phyloP scores from a whole-genome alignment of 1,140 invertebrate species.

The Cotesia vestalis region DNA sequence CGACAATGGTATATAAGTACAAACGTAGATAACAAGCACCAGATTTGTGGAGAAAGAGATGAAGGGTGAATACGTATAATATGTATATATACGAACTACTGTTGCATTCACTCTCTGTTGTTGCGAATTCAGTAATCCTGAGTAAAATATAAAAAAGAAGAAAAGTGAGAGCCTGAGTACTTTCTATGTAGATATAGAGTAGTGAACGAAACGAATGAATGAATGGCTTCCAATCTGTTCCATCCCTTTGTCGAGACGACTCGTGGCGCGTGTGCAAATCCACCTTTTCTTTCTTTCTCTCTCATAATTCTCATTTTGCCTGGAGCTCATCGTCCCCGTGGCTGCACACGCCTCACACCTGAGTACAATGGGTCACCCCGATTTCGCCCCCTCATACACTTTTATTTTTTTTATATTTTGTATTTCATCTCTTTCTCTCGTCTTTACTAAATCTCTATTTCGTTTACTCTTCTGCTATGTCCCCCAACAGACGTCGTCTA shows the following conservation, averaged over 20 bases:
- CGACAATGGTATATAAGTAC: neutral
- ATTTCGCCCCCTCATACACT: conserved; percentile 29
- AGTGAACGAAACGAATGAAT: conserved; percentile 47
- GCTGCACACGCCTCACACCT: conserved; percentile 57
- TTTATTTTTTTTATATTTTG: conserved; percentile 16
- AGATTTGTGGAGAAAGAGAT: conserved; percentile 3
- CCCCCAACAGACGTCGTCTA: conserved; percentile 2
- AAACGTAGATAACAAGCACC: conserved; percentile 20
- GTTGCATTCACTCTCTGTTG: conserved; percentile 18
- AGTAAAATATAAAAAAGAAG: conserved; percentile 23
- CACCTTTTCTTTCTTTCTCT: conserved; percentile 44
- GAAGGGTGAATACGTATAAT: conserved; percentile 16
- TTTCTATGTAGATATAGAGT: conserved; percentile 39
- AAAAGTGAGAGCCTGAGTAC: conserved; percentile 59
- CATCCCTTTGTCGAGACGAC: conserved; percentile 59
- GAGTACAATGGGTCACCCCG: conserved; percentile 53
- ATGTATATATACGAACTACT: conserved; percentile 10
- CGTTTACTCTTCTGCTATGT: neutral
- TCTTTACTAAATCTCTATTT: neutral
- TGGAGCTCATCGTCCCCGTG: conserved; percentile 38
- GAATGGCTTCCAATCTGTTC: conserved; percentile 60
- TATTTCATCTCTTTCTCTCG: conserved; percentile 9
- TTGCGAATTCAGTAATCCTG: neutral
- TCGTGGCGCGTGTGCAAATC: conserved; percentile 66
- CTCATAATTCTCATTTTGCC: conserved; percentile 26